phyloP scores from a whole-genome alignment of 2,113 vertebrate species.

The Myotis davidii region DNA sequence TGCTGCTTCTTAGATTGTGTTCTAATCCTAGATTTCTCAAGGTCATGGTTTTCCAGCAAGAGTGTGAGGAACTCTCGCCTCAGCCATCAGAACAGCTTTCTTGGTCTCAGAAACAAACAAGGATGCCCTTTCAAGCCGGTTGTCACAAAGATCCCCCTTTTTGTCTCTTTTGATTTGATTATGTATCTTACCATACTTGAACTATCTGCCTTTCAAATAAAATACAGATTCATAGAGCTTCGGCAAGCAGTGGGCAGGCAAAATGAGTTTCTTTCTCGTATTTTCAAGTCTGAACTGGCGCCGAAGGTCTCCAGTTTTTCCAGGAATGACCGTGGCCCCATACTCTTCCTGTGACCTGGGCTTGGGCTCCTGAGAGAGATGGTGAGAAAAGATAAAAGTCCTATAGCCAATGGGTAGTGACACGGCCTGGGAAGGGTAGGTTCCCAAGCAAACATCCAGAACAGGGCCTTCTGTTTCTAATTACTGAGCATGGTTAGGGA shows the following conservation, averaged over 20 bases:
- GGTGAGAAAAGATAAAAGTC: constrained; percentile 48
- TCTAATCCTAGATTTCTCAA: constrained; percentile 10
- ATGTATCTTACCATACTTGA: neutral
- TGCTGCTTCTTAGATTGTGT: neutral
- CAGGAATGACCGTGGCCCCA: neutral
- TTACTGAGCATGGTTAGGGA: constrained; percentile 72
- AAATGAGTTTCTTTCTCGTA: neutral
- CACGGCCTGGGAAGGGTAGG: constrained; percentile 21
- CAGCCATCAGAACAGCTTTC: neutral
- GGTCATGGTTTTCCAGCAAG: neutral
- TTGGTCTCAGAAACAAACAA: neutral
- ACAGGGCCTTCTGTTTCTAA: constrained; percentile 74
- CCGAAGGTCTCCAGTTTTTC: neutral
- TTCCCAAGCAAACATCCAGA: constrained; percentile 46
- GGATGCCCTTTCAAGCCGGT: neutral
- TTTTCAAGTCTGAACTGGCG: neutral
- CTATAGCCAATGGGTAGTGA: neutral
- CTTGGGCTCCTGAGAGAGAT: constrained; percentile 12
- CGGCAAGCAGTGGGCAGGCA: neutral
- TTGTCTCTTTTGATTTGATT: neutral
- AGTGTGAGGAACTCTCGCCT: neutral
- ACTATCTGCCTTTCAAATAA: neutral
- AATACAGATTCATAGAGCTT: neutral
- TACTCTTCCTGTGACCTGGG: constrained; percentile 40
- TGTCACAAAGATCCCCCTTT: neutral